Conservation (phyloP, 2,797 vertebrate genomes). For the Tangara arthus region DNA sequence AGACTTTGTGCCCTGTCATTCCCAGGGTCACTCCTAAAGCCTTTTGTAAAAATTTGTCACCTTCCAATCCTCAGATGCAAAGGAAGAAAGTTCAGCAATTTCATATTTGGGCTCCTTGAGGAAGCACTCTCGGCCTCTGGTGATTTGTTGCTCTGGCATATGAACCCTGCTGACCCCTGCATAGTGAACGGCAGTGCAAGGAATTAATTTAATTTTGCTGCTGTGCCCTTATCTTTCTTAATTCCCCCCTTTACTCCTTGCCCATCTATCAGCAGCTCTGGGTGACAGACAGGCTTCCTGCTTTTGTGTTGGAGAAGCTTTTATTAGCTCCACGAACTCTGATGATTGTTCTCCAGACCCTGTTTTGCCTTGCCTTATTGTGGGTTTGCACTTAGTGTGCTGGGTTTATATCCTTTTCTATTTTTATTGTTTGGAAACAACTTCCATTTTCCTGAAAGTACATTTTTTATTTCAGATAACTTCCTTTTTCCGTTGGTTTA, state of each 20-base stretch:
- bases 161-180: constrained; percentile 24
- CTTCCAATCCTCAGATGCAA: neutral
- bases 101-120: neutral
- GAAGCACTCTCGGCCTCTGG: neutral
- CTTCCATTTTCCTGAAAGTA: neutral
- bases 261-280: constrained; percentile 22
- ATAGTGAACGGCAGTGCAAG: neutral
- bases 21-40: neutral
- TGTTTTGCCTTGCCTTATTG: neutral
- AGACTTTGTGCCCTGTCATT: neutral
- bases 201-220: constrained; percentile 55
- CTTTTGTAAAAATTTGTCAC: neutral
- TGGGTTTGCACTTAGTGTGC: neutral
- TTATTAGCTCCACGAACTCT: constrained; percentile 4
- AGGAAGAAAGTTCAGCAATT: constrained; percentile 19
- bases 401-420: neutral
- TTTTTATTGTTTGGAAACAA: constrained; percentile 11
- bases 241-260: constrained; percentile 40
- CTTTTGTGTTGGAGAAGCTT: constrained; percentile 39
- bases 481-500: neutral
- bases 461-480: neutral
- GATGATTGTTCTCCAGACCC: neutral
- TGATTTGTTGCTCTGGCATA: constrained; percentile 9
- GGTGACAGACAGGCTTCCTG: constrained; percentile 58
- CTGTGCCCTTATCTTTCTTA: constrained; percentile 57